phyloP scores from a whole-genome alignment of 2,113 vertebrate genomes.

The Microcebus murinus region DNA sequence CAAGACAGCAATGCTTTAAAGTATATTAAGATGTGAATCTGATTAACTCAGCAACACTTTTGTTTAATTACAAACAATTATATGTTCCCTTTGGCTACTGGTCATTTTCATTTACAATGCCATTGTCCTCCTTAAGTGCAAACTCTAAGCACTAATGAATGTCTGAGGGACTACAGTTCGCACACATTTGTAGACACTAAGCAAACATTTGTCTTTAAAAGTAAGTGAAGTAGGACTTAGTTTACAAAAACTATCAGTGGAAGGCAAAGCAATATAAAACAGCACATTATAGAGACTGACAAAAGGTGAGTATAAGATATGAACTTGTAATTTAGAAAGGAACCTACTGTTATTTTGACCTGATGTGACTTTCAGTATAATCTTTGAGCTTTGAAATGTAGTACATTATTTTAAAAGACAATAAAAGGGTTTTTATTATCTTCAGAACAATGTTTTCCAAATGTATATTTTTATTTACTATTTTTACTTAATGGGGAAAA shows the following conservation, averaged over 20 bases:
- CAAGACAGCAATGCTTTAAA: slow-evolving; percentile 74
- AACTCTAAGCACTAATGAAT: slow-evolving; percentile 79
- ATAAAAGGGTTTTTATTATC: not conserved
- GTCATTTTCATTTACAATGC: slow-evolving; percentile 80
- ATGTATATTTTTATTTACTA: not conserved
- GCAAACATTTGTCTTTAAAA: slow-evolving; percentile 78
- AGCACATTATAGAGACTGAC: slow-evolving; percentile 56
- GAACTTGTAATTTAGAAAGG: slow-evolving; percentile 40
- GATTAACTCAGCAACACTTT: slow-evolving; percentile 82
- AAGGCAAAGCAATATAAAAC: slow-evolving; percentile 68
- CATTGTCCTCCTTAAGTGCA: slow-evolving; percentile 81
- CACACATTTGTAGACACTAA: slow-evolving; percentile 78
- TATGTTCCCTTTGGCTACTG: slow-evolving; percentile 83
- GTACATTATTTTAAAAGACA: not conserved
- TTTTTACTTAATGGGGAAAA: slow-evolving; percentile 46
- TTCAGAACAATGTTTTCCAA: slow-evolving; percentile 1
- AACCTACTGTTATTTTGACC: not conserved
- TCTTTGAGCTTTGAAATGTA: slow-evolving; percentile 38
- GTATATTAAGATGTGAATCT: slow-evolving; percentile 79
- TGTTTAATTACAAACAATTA: slow-evolving; percentile 84
- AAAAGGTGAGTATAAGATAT: slow-evolving; percentile 52
- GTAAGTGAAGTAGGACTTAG: slow-evolving; percentile 76
- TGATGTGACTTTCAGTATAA: slow-evolving; percentile 17
- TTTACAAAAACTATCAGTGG: slow-evolving; percentile 72
- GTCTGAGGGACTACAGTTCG: slow-evolving; percentile 58